phyloP scores from a whole-genome alignment of 2,113 vertebrate species.

The Fukomys damarensis region DNA sequence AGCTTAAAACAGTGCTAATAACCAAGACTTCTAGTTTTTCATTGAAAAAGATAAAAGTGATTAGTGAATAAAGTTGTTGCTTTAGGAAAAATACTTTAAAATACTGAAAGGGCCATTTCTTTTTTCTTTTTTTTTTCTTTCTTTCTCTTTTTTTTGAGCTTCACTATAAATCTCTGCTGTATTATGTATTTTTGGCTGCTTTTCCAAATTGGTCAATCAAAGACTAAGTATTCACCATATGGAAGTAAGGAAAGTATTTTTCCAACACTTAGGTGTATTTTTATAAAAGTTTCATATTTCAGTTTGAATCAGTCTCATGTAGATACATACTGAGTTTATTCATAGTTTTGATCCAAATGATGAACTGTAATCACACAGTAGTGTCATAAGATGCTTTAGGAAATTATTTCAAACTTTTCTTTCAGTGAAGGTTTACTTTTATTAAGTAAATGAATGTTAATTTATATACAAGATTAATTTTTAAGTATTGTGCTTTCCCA shows the following conservation, averaged over 20 bases:
- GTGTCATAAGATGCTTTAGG: neutral
- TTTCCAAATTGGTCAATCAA: neutral
- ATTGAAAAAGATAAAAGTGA: neutral
- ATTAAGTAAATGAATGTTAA: neutral
- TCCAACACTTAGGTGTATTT: neutral
- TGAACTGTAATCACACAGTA: slow-evolving; percentile 1
- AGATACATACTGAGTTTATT: neutral
- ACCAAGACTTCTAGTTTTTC: neutral
- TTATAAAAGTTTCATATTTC: slow-evolving; percentile 39
- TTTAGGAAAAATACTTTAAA: neutral
- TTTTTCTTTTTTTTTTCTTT: too few relatives aligned
- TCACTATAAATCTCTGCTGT: neutral
- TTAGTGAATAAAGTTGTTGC: slow-evolving; percentile 12
- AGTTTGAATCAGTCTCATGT: neutral
- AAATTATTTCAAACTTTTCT: slow-evolving; percentile 24
- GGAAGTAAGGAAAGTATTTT: neutral
- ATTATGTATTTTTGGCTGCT: neutral
- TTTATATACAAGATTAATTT: neutral
- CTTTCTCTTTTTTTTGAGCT: neutral
- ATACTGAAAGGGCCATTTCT: neutral
- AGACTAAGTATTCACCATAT: slow-evolving; percentile 3
- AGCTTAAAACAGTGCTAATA: slow-evolving; percentile 28
- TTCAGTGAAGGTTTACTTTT: neutral
- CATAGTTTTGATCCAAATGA: slow-evolving; percentile 11
- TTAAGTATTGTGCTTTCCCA: neutral